Percentiles rank a stretch among this genome's conserved stretches.
phyloP scores from a whole-genome alignment of 2,888 invertebrate genomes.

The Apodemia mormo region DNA sequence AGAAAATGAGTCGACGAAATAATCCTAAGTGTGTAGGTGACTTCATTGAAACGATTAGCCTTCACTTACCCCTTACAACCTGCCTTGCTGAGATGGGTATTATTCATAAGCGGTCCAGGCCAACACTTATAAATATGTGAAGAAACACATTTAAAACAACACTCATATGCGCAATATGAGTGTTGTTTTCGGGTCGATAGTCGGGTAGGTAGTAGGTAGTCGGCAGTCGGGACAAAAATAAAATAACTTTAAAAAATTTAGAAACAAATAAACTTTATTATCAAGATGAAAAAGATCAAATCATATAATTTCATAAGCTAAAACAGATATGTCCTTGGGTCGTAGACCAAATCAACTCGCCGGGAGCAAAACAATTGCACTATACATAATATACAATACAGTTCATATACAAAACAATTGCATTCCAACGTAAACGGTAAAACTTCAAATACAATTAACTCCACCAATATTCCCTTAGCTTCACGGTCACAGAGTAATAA shows the following conservation, averaged over 20 bases:
- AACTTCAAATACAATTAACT: constrained; percentile 46
- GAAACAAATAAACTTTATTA: constrained; percentile 82
- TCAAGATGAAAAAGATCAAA: constrained; percentile 81
- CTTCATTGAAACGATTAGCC: too few species aligned
- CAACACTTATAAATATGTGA: too few species aligned
- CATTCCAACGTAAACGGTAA: constrained; percentile 62
- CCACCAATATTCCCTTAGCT: constrained; percentile 53
- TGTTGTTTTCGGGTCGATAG: too few species aligned
- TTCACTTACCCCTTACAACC: too few species aligned
- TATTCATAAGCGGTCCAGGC: too few species aligned
- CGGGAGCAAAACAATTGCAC: constrained; percentile 45
- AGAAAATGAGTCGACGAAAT: too few species aligned
- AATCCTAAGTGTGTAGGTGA: too few species aligned
- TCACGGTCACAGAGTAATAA: constrained; percentile 43
- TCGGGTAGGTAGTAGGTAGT: too few species aligned
- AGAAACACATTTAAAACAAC: too few species aligned
- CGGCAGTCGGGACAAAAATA: constrained; percentile 30
- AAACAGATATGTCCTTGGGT: constrained; percentile 62
- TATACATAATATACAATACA: constrained; percentile 42
- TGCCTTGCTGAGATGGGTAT: not conserved
- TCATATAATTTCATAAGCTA: constrained; percentile 75
- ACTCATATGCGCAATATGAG: too few species aligned
- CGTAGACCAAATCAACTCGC: constrained; percentile 42
- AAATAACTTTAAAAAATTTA: constrained; percentile 67
- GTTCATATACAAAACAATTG: constrained; percentile 33